Percentiles rank a stretch among this genome's conserved stretches.
Conservation (phyloP, 2,797 vertebrate genomes). For the Cynopterus sphinx region DNA sequence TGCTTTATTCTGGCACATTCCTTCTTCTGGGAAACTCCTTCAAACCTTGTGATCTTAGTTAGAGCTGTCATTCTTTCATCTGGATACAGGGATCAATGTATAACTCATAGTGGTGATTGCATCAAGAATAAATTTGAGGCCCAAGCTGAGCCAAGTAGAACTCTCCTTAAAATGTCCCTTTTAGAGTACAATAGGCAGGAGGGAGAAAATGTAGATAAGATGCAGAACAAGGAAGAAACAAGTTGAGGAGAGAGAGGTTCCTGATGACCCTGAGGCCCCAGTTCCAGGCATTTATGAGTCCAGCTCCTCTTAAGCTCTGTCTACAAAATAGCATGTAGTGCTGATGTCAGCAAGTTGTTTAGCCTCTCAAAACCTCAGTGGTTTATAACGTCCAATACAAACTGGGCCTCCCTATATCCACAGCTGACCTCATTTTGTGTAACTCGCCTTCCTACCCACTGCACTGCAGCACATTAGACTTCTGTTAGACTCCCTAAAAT, state of each 20-base stretch:
- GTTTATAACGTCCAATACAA: not conserved
- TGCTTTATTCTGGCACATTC: not conserved
- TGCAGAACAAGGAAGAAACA: not conserved
- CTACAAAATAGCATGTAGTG: not conserved
- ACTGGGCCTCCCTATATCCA: not conserved
- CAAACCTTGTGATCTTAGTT: not conserved
- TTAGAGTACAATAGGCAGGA: not conserved
- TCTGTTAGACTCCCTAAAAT: not conserved
- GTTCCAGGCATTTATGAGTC: not conserved
- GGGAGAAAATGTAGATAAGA: not conserved
- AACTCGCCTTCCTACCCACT: not conserved
- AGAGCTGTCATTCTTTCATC: not conserved
- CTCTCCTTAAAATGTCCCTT: not conserved
- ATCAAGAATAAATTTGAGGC: not conserved
- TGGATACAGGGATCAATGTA: not conserved
- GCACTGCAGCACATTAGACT: not conserved
- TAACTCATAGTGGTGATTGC: not conserved
- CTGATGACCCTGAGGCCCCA: not conserved
- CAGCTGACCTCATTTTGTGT: not conserved
- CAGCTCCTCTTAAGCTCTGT: not conserved
- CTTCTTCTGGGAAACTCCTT: not conserved
- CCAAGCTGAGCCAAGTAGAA: not conserved
- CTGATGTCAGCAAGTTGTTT: not conserved
- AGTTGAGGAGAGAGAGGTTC: too few relatives aligned
- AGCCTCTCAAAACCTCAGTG: not conserved